Evolutionary conservation across 1,140 invertebrate species (phyloP).

Genomic region (Choristoneura fumiferana): DNA sequence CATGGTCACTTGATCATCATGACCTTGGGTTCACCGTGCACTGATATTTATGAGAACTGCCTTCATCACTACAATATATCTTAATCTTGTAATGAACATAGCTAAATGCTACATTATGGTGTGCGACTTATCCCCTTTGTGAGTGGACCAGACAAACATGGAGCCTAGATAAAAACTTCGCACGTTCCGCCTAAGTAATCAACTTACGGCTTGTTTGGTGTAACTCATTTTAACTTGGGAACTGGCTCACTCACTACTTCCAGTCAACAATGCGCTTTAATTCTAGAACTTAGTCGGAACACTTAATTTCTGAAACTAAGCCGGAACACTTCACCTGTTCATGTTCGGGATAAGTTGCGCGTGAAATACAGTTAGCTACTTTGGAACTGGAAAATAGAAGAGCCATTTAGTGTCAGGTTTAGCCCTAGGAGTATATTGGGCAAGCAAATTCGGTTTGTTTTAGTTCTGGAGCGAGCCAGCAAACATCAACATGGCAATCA

Average conservation of each 20-base stretch:
- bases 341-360: background rate
- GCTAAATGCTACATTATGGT: too few relatives aligned
- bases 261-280: constrained; percentile 49
- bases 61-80: too few relatives aligned
- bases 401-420: constrained; percentile 1
- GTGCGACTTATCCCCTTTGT: too few relatives aligned
- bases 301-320: constrained; percentile 35
- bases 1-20: too few relatives aligned
- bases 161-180: too few relatives aligned
- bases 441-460: background rate
- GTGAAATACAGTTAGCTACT: constrained; percentile 5
- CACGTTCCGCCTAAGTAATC: background rate
- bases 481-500: too few relatives aligned
- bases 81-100: too few relatives aligned
- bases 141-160: too few relatives aligned
- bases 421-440: background rate
- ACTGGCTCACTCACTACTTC: constrained; percentile 28
- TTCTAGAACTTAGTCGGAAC: constrained; percentile 24
- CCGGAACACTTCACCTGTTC: background rate
- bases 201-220: constrained; percentile 26
- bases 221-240: constrained; percentile 17
- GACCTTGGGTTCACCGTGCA: too few relatives aligned
- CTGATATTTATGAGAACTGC: too few relatives aligned
- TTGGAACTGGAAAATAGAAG: background rate
- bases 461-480: background rate